phyloP scores from a whole-genome alignment of 2,113 vertebrate genomes.

The Myrmecophaga tridactyla region DNA sequence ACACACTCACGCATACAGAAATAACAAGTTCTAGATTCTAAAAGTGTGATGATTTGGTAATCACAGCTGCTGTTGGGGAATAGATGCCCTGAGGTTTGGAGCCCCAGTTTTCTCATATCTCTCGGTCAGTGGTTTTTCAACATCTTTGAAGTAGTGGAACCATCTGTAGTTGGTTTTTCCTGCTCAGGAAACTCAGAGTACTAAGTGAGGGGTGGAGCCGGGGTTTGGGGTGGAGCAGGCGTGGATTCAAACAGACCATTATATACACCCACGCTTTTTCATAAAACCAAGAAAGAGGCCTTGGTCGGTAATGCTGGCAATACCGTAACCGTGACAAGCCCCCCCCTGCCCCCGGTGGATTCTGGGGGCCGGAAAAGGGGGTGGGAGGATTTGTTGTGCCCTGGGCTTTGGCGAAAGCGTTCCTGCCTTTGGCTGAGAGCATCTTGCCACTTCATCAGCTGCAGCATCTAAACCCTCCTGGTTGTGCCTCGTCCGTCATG shows the following conservation, averaged over 20 bases:
- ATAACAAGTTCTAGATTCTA: background rate
- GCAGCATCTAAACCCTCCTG: background rate
- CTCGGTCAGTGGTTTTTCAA: slow-evolving; percentile 48
- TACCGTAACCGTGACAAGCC: background rate
- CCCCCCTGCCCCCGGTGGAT: background rate
- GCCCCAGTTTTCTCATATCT: background rate
- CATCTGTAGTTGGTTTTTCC: slow-evolving; percentile 64
- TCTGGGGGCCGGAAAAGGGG: background rate
- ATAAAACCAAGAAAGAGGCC: background rate
- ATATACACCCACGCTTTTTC: background rate
- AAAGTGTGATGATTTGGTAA: background rate
- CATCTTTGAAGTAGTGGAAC: slow-evolving; percentile 27
- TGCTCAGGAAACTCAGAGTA: slow-evolving; percentile 47
- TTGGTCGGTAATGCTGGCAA: background rate
- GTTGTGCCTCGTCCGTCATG: background rate
- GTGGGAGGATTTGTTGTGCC: accelerated
- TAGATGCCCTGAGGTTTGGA: background rate
- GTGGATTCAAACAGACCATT: background rate
- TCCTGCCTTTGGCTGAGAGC: background rate
- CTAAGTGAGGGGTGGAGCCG: background rate
- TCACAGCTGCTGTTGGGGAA: background rate
- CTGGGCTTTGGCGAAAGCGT: background rate
- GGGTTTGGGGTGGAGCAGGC: background rate
- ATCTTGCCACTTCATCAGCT: background rate
- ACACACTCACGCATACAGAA: background rate